Percentiles rank a stretch among this genome's conserved stretches.
phyloP scores from a whole-genome alignment of 2,888 invertebrate genomes.

The Dryococelus australis region DNA sequence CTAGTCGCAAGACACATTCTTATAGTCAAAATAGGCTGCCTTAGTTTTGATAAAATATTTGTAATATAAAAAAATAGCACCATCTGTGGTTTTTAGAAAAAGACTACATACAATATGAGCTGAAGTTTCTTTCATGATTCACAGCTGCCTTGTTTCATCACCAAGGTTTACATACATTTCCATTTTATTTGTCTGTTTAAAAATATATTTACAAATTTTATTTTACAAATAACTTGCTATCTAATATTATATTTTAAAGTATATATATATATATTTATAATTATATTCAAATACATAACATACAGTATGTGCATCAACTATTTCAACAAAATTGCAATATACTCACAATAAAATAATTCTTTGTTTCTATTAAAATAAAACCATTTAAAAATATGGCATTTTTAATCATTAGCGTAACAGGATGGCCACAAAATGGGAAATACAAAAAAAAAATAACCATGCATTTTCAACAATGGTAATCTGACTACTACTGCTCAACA shows the following conservation, averaged over 20 bases:
- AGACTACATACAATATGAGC: neutral
- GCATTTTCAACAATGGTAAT: too few species aligned
- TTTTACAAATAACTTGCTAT: neutral
- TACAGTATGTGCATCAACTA: too few species aligned
- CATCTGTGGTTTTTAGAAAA: neutral
- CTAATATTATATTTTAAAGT: neutral
- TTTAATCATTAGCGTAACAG: too few species aligned
- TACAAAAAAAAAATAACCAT: too few species aligned
- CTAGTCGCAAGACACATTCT: neutral
- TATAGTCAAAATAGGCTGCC: neutral
- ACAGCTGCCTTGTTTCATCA: neutral
- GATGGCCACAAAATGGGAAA: too few species aligned
- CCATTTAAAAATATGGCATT: too few species aligned
- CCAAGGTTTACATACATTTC: neutral
- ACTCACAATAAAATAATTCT: too few species aligned
- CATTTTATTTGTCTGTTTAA: neutral
- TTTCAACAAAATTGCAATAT: too few species aligned
- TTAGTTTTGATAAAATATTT: neutral
- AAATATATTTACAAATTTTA: neutral
- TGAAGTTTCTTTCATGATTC: neutral
- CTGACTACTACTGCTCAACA: too few species aligned
- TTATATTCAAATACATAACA: too few species aligned
- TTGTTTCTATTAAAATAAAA: too few species aligned
- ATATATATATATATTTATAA: too few species aligned
- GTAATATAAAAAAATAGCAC: conserved; percentile 1